phyloP scores from a whole-genome alignment of 2,888 invertebrate species.

The Mystacides longicornis region DNA sequence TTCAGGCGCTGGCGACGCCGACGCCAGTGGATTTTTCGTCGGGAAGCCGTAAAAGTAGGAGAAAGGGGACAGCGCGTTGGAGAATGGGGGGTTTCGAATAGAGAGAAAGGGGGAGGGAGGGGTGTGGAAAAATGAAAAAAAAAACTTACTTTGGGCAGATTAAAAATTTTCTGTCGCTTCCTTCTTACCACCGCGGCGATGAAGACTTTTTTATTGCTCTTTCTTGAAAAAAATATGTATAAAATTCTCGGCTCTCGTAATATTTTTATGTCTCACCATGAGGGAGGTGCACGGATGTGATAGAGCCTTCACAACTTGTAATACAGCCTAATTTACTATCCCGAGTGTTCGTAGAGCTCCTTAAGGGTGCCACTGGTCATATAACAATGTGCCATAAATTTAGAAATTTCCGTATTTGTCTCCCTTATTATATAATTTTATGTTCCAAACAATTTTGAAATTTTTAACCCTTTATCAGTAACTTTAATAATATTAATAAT shows the following conservation, averaged over 20 bases:
- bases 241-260: neutral
- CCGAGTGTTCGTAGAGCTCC: too few relatives aligned
- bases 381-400: too few relatives aligned
- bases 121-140: neutral
- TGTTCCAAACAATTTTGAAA: too few relatives aligned
- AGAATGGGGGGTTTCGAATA: neutral
- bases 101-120: neutral
- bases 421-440: too few relatives aligned
- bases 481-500: too few relatives aligned
- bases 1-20: neutral
- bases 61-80: neutral
- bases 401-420: too few relatives aligned
- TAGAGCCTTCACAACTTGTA: too few relatives aligned
- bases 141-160: slow-evolving; percentile 11
- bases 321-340: too few relatives aligned
- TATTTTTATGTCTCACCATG: neutral
- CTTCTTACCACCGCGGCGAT: neutral
- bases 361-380: too few relatives aligned
- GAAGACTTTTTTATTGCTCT: neutral
- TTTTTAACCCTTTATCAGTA: too few relatives aligned
- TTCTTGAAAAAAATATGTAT: neutral
- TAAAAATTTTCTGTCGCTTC: slow-evolving; percentile 7
- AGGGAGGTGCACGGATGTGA: too few relatives aligned
- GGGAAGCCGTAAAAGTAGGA: slow-evolving; percentile 1
- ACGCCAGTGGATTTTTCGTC: slow-evolving; percentile 1